Percentiles rank a stretch among this genome's conserved stretches.
These are phyloP conservation scores for Chelon labrosus DNA, from an alignment of 2,797 vertebrate genomes.

Conservation along the genomic window DNA sequence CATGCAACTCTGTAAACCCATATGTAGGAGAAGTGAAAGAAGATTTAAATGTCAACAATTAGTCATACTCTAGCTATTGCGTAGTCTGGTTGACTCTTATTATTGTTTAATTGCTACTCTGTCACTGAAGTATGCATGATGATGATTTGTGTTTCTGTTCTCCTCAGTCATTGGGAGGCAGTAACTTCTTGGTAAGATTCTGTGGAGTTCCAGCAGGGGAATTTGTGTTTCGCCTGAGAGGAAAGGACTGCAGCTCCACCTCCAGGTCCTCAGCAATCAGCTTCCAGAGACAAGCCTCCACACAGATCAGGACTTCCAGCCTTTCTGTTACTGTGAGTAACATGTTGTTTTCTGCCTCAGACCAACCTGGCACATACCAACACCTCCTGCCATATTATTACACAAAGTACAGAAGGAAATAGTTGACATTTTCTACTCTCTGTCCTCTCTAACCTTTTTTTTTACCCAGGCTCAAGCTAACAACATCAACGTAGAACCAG, in stretches of 20 bases:
- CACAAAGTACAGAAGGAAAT: too few species aligned
- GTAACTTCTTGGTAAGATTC: conserved; percentile 70
- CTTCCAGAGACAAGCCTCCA: conserved; percentile 80
- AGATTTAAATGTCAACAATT: too few species aligned
- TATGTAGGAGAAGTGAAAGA: too few species aligned
- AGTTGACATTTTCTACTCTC: not conserved
- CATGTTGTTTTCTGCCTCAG: not conserved
- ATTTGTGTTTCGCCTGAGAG: conserved; percentile 67
- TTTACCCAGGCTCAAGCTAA: conserved; percentile 51
- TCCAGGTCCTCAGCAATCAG: conserved; percentile 20
- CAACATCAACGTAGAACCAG: conserved; percentile 65
- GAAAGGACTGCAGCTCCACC: conserved; percentile 46
- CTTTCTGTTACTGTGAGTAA: conserved; percentile 75
- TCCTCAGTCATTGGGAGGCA: conserved; percentile 47
- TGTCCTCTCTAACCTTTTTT: not conserved
- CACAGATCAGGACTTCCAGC: conserved; percentile 67
- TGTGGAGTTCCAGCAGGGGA: conserved; percentile 61
- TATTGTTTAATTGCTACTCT: too few species aligned
- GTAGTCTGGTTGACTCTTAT: too few species aligned
- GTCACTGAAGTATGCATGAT: not conserved
- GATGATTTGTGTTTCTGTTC: not conserved
- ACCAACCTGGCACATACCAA: too few species aligned
- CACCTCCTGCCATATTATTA: too few species aligned
- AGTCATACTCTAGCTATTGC: too few species aligned
- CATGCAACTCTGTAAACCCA: too few species aligned